These are phyloP conservation scores for Noctua pronuba DNA, from an alignment of 2,888 invertebrate genomes.

Conservation along the genomic window DNA sequence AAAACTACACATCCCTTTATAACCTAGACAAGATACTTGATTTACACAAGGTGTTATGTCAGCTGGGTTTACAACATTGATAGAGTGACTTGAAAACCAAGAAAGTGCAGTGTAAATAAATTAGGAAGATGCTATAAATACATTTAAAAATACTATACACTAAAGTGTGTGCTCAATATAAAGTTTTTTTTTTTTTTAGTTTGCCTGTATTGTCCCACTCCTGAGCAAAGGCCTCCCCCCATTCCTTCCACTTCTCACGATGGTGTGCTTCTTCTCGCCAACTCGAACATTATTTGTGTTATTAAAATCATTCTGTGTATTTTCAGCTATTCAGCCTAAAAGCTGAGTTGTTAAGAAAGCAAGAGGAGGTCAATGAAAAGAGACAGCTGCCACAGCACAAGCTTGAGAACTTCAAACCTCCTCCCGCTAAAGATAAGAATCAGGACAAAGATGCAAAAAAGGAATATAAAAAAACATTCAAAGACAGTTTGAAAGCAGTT, in stretches of 20 bases:
- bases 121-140: background rate
- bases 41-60: background rate
- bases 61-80: background rate
- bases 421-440: conserved; percentile 80
- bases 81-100: background rate
- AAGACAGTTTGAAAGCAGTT: conserved; percentile 80
- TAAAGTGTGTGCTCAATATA: background rate
- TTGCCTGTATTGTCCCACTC: too few relatives aligned
- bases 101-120: background rate
- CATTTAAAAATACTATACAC: background rate
- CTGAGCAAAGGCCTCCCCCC: too few relatives aligned
- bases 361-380: conserved; percentile 94
- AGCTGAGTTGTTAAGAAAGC: conserved; percentile 96
- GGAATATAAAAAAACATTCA: conserved; percentile 77
- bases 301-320: background rate
- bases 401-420: conserved; percentile 88
- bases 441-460: conserved; percentile 81
- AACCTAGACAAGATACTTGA: background rate
- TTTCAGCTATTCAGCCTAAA: conserved; percentile 94
- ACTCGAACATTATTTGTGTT: background rate
- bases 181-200: too few relatives aligned
- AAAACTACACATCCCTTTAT: background rate
- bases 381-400: conserved; percentile 90
- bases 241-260: too few relatives aligned
- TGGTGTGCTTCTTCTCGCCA: too few relatives aligned